Evolutionary conservation across 1,140 invertebrate genomes (phyloP), one percentile per base, ranked within the genome.

Genomic region (Grapholita molesta): DNA sequence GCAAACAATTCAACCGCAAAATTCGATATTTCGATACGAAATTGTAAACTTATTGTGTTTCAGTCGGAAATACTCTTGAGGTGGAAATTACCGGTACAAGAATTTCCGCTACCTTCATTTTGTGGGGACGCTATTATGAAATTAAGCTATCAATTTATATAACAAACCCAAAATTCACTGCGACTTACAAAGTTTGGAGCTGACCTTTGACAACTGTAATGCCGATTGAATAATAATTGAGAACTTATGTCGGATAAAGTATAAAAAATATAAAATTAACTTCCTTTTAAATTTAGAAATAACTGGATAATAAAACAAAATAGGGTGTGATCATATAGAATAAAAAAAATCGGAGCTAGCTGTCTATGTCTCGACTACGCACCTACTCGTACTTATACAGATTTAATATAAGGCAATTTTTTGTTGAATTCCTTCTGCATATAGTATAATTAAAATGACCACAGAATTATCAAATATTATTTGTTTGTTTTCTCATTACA

Each of bases 141-240:
- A 73, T 57, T 35, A 42, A 64, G 52, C 69, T 32, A 75, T 68
- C 68, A 70, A 75, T 68, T 72, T 66, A 38, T 65, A 21, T 61
- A 57, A 61, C 15, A 67, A 61, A 70, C 25, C 25, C 12, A 32
- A 67, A 42, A 18, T 57, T 32, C 30, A 30, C 15, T 61, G 32
- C 9, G 18, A 48, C 42, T 48, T 48, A 48, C 8, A 18, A 48
- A 48, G 42, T 48, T 48, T 48, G 42, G 6, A 21, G 6, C 42
- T 48, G 42, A 48, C 42, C 42, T 48, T 48, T 48, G n/a, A n/a
- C n/a, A n/a, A n/a, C n/a, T n/a, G 35, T 66, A 48, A 48, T 21
- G 42, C 42, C 42, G 18, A 48, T 21, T 7, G 8, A 38, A 1
- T 21, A 3, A 18, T 18, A n/a, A 48, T 48, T 48, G 0, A 21